Evolutionary conservation across 2,888 invertebrate species (phyloP).

Genomic region (Synergus umbraculus): DNA sequence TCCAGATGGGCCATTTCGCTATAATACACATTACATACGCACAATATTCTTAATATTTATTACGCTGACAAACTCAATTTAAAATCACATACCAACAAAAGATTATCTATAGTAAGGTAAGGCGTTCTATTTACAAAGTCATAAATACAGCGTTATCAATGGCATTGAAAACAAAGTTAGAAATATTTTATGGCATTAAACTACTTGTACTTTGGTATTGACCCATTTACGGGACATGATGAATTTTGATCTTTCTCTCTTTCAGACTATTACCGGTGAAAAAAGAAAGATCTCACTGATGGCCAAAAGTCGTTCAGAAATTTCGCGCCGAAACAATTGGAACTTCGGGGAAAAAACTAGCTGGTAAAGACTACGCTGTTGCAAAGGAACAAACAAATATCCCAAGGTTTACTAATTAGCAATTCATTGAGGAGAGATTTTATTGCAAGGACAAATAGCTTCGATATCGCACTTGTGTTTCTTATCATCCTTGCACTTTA

Average conservation of each 20-base stretch:
- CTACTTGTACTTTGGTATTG: slow-evolving; percentile 66
- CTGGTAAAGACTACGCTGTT: background rate
- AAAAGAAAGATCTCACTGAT: slow-evolving; percentile 44
- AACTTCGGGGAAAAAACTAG: background rate
- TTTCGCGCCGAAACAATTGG: background rate
- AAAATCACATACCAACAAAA: slow-evolving; percentile 47
- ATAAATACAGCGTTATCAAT: slow-evolving; percentile 61
- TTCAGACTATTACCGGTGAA: slow-evolving; percentile 41
- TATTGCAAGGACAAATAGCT: background rate
- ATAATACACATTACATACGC: slow-evolving; percentile 6
- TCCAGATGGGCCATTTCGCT: background rate
- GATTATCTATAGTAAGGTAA: slow-evolving; percentile 54
- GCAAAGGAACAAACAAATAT: slow-evolving; percentile 10
- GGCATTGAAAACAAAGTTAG: slow-evolving; percentile 57
- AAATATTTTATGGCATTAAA: slow-evolving; percentile 61
- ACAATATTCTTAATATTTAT: slow-evolving; percentile 39
- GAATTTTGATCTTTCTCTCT: slow-evolving; percentile 45
- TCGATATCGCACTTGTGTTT: slow-evolving; percentile 21
- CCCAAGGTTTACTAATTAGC: slow-evolving; percentile 12
- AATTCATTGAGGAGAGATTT: background rate
- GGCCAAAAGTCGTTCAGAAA: slow-evolving; percentile 42
- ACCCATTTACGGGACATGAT: slow-evolving; percentile 55
- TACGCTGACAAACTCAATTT: slow-evolving; percentile 44
- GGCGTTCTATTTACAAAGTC: slow-evolving; percentile 59
- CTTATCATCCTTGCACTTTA: slow-evolving; percentile 36